Evolutionary conservation across 1,140 invertebrate species (phyloP), one percentile per base, ranked within the genome.

Genomic region (Hydropsyche tenuis): DNA sequence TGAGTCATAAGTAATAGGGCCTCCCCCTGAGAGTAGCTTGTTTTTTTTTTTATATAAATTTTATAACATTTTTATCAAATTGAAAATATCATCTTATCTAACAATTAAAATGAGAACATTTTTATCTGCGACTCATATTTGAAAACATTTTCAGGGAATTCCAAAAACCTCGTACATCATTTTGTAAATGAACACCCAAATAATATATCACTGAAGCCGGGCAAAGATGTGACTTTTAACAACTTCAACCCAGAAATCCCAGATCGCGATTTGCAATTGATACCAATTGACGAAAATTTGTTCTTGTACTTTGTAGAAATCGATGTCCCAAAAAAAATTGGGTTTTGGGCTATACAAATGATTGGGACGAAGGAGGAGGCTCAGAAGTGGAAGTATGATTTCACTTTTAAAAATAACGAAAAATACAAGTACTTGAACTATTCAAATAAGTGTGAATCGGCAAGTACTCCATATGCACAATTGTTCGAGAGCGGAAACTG

Each of bases 221-320:
- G 74, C 11, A 14, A 43, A 9, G 22, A 69, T 23, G 56, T 72
- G 25, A 56, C 37, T 7, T 75, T 72, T 48, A 45, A 43, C 9
- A 46, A 75, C 3, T 75, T 75, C 42, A 37, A 64, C 0, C 23
- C 68, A 0, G 12, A 22, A 16, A 69, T 53, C 18, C 12, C 23
- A 12, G 62, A 75, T n/a, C 2, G 42, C 20, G 74, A 75, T 23
- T 0, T 72, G 42, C 74, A 72, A 51, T 23, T 75, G 30, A 20
- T 69, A 1, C 0, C 6, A 6, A 14, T 69, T 18, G 66, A 45
- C 18, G 23, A 69, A 1, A 22, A 18, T 12, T 14, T 69, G n/a
- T 69, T 69, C 18, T 11, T 69, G 1, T 69, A 69, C 23, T 45
- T 27, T 14, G 66, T 69, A 0, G 51, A 69, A 11, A 69, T 69